Base-by-base conservation (phyloP, 2,113 vertebrate genomes). In the Myrmecobius fasciatus region DNA sequence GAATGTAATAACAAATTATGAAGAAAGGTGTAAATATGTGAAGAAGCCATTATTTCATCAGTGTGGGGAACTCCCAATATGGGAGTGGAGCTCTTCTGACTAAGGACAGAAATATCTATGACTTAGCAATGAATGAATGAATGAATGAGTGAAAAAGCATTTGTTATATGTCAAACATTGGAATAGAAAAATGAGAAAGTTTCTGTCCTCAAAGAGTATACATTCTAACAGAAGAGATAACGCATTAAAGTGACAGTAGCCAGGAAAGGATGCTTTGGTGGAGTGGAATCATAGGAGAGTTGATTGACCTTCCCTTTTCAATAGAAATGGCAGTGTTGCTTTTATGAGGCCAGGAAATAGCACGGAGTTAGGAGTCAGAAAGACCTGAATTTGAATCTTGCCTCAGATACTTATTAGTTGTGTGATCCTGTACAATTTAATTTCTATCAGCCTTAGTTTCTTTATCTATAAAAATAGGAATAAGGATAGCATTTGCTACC, bases 1-100 rank as follows among this genome's bases (percentile, higher is more conserved):
- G 94, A 94, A 96, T 91, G 91, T 48, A 94, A 96, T 94, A 90
- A 54, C 67, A 83, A 83, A 83, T 83, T 43, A 83, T 83, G 67
- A 83, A 20, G 67, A 83, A 83, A 43, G 2, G 24, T 22, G 17
- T 20, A 75, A 75, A 83, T 83, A 83, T 83, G 36, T 83, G 67
- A 83, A 83, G 67, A 83, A 83, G 43, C 67, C 67, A 83, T 83
- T n/a, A 83, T 83, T 83, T 83, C 67, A 83, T 83, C n/a, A 43
- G 67, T 83, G n/a, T 83, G 36, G 36, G n/a, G 67, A 83, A 83
- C 67, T 83, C 67, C 67, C 67, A 43, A 43, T 43, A n/a, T 83
- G n/a, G 67, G 67, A 24, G 36, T 83, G n/a, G 20, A 83, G 67
- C 43, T 43, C 36, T 83, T 83, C 67, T 11, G 28, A n/a, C 67